Base-by-base conservation (phyloP, 2,888 invertebrate species). In the Allygus modestus region DNA sequence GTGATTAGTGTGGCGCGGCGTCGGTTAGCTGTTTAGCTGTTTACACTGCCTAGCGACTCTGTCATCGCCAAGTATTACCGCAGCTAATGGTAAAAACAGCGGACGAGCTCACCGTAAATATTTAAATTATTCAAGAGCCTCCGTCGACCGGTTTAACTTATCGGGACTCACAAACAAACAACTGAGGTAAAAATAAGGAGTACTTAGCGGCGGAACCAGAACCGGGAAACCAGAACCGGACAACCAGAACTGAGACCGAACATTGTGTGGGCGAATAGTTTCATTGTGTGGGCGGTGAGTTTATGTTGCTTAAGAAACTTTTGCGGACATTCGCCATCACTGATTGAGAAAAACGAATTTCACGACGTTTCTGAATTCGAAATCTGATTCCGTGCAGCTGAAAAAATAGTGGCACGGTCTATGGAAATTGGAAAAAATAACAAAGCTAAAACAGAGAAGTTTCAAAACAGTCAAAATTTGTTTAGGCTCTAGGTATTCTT, bases 141-240 rank as follows among this genome's bases (percentile, higher is more conserved):
- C 77, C 51, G 51, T 77, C 77, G 77, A 28, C 77, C 77, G 46
- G 73, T 77, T 43, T 26, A 77, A 77, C 43, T 77, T 77, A 77
- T 77, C 77, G 37, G 20, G 12, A n/a, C 11, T 5, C 26, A 73
- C 77, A 77, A 77, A 77, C 77, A 77, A 43, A 77, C 77, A 77
- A 43, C 17, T 23, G 23, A 26, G 26, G 77, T 77, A 46, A 77
- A 77, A 77, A 77, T 71, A 71, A 37, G 33, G 69, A 69, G 71
- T 71, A 71, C 71, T 65, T 28, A 65, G 31, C n/a, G 65, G 58
- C 26, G 58, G 33, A 15, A 37, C 33, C 33, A 33, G 37, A 69
- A 31, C 33, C n/a, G 33, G 7, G 15, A 2, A n/a, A 28, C 61
- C 61, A 23, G 28, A 28, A 23, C 26, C 23, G 23, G n/a, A n/a